phyloP scores from a whole-genome alignment of 2,797 vertebrate genomes.

The Pelobates cultripes region DNA sequence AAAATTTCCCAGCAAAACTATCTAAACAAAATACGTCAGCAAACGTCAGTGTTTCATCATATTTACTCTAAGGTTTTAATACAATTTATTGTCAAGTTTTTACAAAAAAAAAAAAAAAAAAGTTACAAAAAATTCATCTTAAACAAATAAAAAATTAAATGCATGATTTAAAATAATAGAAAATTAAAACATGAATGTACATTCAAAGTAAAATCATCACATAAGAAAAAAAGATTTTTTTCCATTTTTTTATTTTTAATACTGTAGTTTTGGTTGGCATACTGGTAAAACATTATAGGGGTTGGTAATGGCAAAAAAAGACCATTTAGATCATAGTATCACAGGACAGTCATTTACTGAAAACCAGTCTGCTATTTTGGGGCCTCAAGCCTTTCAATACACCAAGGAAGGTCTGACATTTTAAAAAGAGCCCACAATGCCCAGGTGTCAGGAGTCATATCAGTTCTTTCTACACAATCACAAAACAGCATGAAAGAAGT shows the following conservation, averaged over 20 bases:
- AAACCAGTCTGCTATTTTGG: no score
- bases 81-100: not conserved
- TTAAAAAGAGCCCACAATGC: no score
- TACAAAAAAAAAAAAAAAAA: slow-evolving; percentile 2
- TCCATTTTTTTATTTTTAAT: not conserved
- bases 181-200: slow-evolving; percentile 4
- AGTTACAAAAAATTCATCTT: not conserved
- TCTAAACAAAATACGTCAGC: not conserved
- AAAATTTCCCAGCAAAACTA: not conserved
- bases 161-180: not conserved
- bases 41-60: not conserved
- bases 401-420: no score
- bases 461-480: no score
- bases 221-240: not conserved
- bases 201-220: not conserved
- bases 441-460: no score
- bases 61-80: slow-evolving; percentile 14
- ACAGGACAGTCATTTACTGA: no score
- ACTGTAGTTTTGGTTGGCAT: slow-evolving; percentile 17
- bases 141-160: slow-evolving; percentile 5
- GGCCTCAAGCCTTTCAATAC: no score
- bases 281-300: not conserved
- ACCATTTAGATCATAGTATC: no score
- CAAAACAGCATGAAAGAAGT: no score
- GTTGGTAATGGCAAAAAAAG: not conserved